A percentile compares a stretch with the other conserved stretches of the same genome.
Evolutionary conservation across 2,797 vertebrate species (phyloP).

Genomic region (Rhincodon typus): DNA sequence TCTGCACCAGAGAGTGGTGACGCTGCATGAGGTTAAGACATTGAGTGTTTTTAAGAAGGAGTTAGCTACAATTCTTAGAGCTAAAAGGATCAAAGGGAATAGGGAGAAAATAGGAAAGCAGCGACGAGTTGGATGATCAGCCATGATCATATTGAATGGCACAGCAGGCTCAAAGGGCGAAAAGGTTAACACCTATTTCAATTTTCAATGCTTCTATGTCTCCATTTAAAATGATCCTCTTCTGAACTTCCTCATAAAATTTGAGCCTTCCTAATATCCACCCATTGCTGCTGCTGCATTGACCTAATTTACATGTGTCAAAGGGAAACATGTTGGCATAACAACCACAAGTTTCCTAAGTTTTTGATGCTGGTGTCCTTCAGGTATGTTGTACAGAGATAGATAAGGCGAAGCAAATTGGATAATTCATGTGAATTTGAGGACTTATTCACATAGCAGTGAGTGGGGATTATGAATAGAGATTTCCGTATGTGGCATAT

Average conservation of each 20-base stretch:
- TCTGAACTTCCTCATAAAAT: not conserved
- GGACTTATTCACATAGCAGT: not conserved
- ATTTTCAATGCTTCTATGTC: too few relatives aligned
- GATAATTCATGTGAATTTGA: not conserved
- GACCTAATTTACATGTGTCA: not conserved
- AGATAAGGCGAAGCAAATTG: not conserved
- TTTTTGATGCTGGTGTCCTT: not conserved
- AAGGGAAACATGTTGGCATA: not conserved
- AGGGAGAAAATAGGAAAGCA: too few relatives aligned
- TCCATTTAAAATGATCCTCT: not conserved
- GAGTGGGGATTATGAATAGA: not conserved
- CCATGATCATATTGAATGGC: too few relatives aligned
- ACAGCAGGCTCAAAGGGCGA: too few relatives aligned
- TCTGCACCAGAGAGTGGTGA: too few relatives aligned
- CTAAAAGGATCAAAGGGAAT: too few relatives aligned
- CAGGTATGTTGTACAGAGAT: not conserved
- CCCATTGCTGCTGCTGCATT: not conserved
- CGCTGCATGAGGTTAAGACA: too few relatives aligned
- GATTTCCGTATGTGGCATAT: not conserved
- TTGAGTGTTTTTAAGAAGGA: too few relatives aligned
- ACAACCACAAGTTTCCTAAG: not conserved
- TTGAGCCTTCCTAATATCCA: not conserved
- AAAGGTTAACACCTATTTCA: too few relatives aligned
- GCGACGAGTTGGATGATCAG: too few relatives aligned
- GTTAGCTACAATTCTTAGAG: too few relatives aligned